Evolutionary conservation across 2,113 vertebrate genomes (phyloP).

Genomic region (Alligator mississippiensis): DNA sequence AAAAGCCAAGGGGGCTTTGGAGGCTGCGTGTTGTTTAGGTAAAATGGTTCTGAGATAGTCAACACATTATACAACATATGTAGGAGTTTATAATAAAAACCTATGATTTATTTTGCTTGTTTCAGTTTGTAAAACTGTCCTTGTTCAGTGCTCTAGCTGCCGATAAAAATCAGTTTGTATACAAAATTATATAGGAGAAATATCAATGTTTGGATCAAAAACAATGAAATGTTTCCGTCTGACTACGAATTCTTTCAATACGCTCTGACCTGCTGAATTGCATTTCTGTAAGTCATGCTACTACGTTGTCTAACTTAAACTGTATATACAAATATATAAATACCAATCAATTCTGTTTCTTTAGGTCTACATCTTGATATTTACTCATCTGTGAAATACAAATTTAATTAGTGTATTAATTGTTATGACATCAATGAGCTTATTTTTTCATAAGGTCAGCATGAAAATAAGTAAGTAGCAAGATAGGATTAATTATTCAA

Average conservation of each 20-base stretch:
- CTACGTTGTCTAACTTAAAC: neutral
- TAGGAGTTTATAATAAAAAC: neutral
- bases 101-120: neutral
- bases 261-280: neutral
- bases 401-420: neutral
- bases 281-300: neutral
- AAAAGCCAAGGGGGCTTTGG: no score
- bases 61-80: neutral
- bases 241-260: neutral
- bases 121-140: neutral
- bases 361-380: neutral
- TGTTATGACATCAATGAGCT: neutral
- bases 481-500: neutral
- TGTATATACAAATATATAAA: neutral
- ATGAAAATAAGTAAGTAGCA: neutral
- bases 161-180: neutral
- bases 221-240: neutral
- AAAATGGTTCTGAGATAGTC: neutral
- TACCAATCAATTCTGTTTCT: neutral
- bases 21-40: neutral
- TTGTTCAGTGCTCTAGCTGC: neutral
- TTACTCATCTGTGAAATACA: neutral
- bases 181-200: neutral
- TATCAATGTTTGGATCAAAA: neutral
- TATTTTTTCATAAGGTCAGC: neutral